A percentile compares a stretch with the other conserved stretches of the same genome.
phyloP scores from a whole-genome alignment of 2,888 invertebrate species.

The Nemapogon koenigi region DNA sequence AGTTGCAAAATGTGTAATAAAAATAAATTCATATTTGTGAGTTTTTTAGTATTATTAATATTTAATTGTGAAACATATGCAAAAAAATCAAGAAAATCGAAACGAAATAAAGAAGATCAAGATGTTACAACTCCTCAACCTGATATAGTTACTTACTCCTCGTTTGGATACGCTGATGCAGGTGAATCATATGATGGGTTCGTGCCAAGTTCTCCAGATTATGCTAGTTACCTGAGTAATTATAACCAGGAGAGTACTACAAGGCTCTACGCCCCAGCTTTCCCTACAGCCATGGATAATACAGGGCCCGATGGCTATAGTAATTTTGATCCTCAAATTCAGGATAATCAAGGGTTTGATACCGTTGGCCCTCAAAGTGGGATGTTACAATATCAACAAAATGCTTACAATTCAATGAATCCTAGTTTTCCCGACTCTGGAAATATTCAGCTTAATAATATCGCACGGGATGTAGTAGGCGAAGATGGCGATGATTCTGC shows the following conservation, averaged over 20 bases:
- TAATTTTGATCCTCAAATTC: slow-evolving; percentile 25
- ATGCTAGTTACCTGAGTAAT: slow-evolving; percentile 32
- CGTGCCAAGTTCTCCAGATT: slow-evolving; percentile 49
- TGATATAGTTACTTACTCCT: slow-evolving; percentile 45
- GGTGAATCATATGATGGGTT: slow-evolving; percentile 37
- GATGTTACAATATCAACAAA: slow-evolving; percentile 33
- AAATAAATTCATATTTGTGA: slow-evolving; percentile 5
- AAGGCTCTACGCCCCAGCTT: slow-evolving; percentile 44
- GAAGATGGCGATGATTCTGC: slow-evolving; percentile 1
- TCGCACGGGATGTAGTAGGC: too few relatives aligned
- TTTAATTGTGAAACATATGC: slow-evolving; percentile 19
- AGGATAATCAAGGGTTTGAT: slow-evolving; percentile 26
- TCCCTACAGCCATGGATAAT: slow-evolving; percentile 40
- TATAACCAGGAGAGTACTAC: slow-evolving; percentile 30
- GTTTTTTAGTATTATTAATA: not conserved
- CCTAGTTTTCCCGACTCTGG: slow-evolving; percentile 24
- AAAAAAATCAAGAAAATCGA: slow-evolving; percentile 37
- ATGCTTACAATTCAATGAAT: slow-evolving; percentile 30
- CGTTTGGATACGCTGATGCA: slow-evolving; percentile 52
- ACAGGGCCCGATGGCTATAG: slow-evolving; percentile 28
- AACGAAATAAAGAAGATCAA: slow-evolving; percentile 30
- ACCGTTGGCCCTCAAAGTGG: slow-evolving; percentile 25
- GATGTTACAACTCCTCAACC: slow-evolving; percentile 41
- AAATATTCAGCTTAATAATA: slow-evolving; percentile 1
- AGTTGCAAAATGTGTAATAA: slow-evolving; percentile 28